Conservation (phyloP, 2,888 invertebrate genomes). For the Drosophila affinis region DNA sequence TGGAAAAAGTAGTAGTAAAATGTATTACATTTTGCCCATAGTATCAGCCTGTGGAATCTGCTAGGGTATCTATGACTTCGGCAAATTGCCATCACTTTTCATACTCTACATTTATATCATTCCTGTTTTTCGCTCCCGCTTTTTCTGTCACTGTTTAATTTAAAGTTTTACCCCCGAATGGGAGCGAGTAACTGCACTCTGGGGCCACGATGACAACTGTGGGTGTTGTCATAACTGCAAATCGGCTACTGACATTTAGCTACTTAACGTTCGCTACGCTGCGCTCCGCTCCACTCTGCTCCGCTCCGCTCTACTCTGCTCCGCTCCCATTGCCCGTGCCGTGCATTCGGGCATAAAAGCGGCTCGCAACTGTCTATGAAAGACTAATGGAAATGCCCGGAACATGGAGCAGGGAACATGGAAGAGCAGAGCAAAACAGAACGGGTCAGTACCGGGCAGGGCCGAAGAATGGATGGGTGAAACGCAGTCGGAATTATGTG, state of each 20-base stretch:
- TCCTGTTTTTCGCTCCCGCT: not conserved
- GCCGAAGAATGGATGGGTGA: constrained; percentile 18
- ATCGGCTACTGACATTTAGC: constrained; percentile 66
- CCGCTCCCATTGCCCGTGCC: not conserved
- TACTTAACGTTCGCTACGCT: constrained; percentile 31
- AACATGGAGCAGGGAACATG: not conserved
- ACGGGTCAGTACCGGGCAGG: constrained; percentile 2
- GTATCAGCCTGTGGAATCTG: not conserved
- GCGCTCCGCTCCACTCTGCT: too few relatives aligned
- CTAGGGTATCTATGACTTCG: not conserved
- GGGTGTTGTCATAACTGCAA: constrained; percentile 55
- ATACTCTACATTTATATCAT: not conserved
- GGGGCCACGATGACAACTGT: not conserved
- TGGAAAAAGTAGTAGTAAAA: too few relatives aligned
- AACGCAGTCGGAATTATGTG: constrained; percentile 36
- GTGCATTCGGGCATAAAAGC: constrained; percentile 41
- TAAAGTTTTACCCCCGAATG: constrained; percentile 43
- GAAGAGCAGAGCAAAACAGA: not conserved
- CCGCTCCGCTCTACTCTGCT: too few relatives aligned
- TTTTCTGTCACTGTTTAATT: constrained; percentile 46
- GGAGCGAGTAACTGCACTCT: constrained; percentile 5
- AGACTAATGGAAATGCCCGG: constrained; percentile 1
- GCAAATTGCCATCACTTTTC: not conserved
- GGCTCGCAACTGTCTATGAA: constrained; percentile 46
- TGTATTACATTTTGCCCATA: too few relatives aligned